Evolutionary conservation across 2,113 vertebrate genomes (phyloP).

Genomic region (Manacus vitellinus): DNA sequence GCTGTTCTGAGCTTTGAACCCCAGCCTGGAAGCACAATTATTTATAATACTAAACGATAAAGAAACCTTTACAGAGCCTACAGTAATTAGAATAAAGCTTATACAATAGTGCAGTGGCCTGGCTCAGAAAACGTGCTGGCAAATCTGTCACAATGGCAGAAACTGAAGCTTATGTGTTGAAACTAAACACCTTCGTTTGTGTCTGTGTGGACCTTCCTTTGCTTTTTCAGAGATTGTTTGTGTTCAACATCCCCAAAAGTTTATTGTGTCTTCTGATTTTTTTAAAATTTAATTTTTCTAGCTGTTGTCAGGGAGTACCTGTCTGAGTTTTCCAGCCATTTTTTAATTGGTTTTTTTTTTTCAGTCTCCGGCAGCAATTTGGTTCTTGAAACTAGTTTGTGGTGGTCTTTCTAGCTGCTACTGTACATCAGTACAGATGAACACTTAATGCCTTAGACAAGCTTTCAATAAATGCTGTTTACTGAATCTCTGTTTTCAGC

Average conservation of each 20-base stretch:
- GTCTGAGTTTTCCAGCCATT: not conserved
- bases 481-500: constrained; percentile 11
- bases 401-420: not conserved
- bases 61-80: constrained; percentile 66
- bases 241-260: not conserved
- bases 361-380: not conserved
- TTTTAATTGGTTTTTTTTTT: not conserved
- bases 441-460: not conserved
- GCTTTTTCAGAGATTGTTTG: constrained; percentile 5
- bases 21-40: constrained; percentile 64
- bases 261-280: not conserved
- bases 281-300: not conserved
- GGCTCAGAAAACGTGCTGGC: not conserved
- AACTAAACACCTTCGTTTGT: not conserved
- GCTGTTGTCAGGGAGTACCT: not conserved
- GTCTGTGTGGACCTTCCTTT: constrained; percentile 6
- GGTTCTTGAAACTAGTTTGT: not conserved
- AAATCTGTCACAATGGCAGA: not conserved
- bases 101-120: not conserved
- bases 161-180: constrained; percentile 29
- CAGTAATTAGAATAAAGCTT: constrained; percentile 64
- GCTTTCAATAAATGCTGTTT: constrained; percentile 30
- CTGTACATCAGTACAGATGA: not conserved
- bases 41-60: constrained; percentile 73
- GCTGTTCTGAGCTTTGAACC: constrained; percentile 74